Evolutionary conservation across 2,113 vertebrate genomes (phyloP), one percentile per base, ranked within the genome.

Genomic region (Mixornis gularis): DNA sequence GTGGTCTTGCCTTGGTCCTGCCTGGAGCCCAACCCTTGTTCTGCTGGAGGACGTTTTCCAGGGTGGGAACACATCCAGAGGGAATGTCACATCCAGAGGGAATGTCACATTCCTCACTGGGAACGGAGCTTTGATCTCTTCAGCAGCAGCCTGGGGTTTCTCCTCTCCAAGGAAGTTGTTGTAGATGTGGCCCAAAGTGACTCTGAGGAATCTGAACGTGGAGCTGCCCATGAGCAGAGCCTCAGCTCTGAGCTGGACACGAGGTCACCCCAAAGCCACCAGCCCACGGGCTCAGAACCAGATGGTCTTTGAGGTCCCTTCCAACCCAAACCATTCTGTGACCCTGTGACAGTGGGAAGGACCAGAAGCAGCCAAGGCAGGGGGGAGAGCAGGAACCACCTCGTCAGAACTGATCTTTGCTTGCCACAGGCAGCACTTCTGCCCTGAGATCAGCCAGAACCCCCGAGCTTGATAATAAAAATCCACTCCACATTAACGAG

Each of bases 91-190:
- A 17, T 5, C 22, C 34, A 13, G 53, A 26, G 56, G 40, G n/a
- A 82, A 30, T 0, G 0, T 12, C 8, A n/a, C n/a, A n/a, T n/a
- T n/a, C 49, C 24, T 64, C 29, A 0, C 65, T 43, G 49, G 53
- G 53, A 63, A 25, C 60, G 5, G 30, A 56, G 59, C 40, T 63
- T 43, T 60, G 29, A 15, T 43, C 46, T 26, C 59, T 44, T 12
- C 63, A n/a, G 72, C 27, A 64, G 52, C 52, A 72, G 48, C 44
- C 59, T n/a, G 16, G 56, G 46, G 49, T 20, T 36, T 12, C 40
- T 63, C 44, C 30, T 68, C 38, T 10, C 3, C 1, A 3, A 19
- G 15, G 36, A 49, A n/a, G 1, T 38, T 25, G 20, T 18, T 40
- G n/a, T 16, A 24, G 49, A 5, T 17, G 15, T 0, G 6, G 5